Conservation (phyloP, 1,140 invertebrate genomes). For the Scaptodrosophila lebanonensis region DNA sequence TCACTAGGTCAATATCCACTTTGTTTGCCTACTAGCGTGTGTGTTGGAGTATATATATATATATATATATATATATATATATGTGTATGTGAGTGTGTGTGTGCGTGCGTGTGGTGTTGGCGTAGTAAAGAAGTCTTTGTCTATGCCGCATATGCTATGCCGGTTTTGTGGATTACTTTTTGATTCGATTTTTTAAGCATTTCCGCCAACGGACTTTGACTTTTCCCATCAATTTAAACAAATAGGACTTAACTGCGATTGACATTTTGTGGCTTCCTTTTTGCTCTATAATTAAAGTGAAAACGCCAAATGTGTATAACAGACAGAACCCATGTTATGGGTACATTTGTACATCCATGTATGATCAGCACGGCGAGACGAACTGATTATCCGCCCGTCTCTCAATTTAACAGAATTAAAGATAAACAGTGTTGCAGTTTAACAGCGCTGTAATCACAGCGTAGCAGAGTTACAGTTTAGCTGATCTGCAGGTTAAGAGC, state of each 20-base stretch:
- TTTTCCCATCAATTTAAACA: slow-evolving; percentile 16
- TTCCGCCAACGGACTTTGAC: slow-evolving; percentile 18
- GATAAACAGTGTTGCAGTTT: too few relatives aligned
- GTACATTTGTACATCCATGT: too few relatives aligned
- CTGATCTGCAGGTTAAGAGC: too few relatives aligned
- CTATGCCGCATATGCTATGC: slow-evolving; percentile 39
- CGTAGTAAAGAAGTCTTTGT: slow-evolving; percentile 15
- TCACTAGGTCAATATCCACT: slow-evolving; percentile 64
- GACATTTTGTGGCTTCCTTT: background rate
- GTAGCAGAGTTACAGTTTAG: too few relatives aligned
- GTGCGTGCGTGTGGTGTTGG: background rate
- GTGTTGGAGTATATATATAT: background rate
- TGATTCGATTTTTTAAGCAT: slow-evolving; percentile 27
- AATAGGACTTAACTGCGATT: too few relatives aligned
- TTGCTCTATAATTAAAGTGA: too few relatives aligned
- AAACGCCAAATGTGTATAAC: too few relatives aligned
- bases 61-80: background rate
- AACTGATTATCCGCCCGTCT: too few relatives aligned
- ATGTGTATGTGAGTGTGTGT: background rate
- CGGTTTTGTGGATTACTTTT: slow-evolving; percentile 54
- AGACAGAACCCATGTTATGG: too few relatives aligned
- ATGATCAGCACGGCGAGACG: too few relatives aligned
- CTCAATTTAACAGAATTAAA: too few relatives aligned
- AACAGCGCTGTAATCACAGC: too few relatives aligned
- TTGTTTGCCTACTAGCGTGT: slow-evolving; percentile 19